Base-by-base conservation (phyloP, 2,797 vertebrate species). In the Rhinichthys osculus region DNA sequence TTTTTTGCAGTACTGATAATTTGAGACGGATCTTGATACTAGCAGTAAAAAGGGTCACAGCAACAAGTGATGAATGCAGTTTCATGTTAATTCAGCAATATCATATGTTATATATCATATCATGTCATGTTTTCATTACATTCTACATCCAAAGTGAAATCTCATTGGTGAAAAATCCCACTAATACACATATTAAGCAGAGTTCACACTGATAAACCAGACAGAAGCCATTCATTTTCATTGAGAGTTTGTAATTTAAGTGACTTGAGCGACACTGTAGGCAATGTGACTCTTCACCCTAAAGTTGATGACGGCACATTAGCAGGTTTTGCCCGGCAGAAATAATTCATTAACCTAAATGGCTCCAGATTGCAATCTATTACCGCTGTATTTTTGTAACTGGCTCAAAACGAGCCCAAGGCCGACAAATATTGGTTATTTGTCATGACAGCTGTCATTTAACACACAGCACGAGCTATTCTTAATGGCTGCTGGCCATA, bases 281-380 rank as follows among this genome's bases (percentile, higher is more conserved):
- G 27, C 59, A 50, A 30, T 44, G 17, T 47, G 27, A 44, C 14
- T 80, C 14, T 62, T n/a, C 27, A 13, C 59, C 74, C 71, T 52
- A 16, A 83, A 71, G 89, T 92, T 92, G 94, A 94, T 91, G 94
- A 93, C 93, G 91, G 91, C 93, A 94, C 95, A 96, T 95, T 95
- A 95, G 94, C 92, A 89, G 89, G 91, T 91, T 91, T 91, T 91
- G 89, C 93, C 92, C 92, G 87, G 91, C 93, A 93, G 92, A 94
- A 93, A 85, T 86, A 93, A 90, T 90, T 91, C 93, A 95, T 95
- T 95, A 96, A 95, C 94, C 93, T 93, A 92, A 94, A 95, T 93
- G 94, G 92, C 93, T 89, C 84, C 93, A 95, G 94, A 95, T 94
- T 93, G 92, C 93, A 91, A 92, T 93, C 92, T 93, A 94, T 93